These are phyloP conservation scores for Oxytorus armatus DNA, from an alignment of 2,888 invertebrate species.

Conservation along the genomic window DNA sequence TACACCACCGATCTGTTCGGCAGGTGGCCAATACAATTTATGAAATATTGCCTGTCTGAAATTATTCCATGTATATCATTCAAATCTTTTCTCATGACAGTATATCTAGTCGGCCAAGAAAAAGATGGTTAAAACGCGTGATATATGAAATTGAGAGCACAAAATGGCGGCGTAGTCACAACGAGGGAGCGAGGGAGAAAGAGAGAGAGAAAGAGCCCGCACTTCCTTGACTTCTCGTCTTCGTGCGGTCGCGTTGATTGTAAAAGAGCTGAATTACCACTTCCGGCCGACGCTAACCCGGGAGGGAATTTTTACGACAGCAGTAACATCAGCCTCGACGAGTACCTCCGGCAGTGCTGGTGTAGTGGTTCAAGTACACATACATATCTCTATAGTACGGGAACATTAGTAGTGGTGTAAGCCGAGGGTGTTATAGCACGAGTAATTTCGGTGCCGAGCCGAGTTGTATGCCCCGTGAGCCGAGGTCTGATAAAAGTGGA, in stretches of 20 bases:
- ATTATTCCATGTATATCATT: constrained; percentile 39
- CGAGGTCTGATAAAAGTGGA: constrained; percentile 65
- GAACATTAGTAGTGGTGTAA: constrained; percentile 32
- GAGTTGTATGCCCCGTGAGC: constrained; percentile 37
- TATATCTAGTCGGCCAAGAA: not conserved
- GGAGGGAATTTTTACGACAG: constrained; percentile 57
- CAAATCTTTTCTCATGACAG: constrained; percentile 10
- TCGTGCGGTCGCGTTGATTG: constrained; percentile 63
- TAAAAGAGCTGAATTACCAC: constrained; percentile 66
- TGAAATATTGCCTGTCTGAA: constrained; percentile 19
- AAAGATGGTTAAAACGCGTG: not conserved
- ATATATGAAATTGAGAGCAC: constrained; percentile 3
- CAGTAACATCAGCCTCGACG: constrained; percentile 49
- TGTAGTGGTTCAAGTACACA: constrained; percentile 17
- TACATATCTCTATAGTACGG: not conserved
- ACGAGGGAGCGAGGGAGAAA: not conserved
- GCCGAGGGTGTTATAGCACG: constrained; percentile 36
- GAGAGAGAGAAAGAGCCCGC: constrained; percentile 10
- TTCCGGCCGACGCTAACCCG: constrained; percentile 58
- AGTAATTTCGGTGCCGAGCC: constrained; percentile 61
- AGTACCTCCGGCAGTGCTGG: not conserved
- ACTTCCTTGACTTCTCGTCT: constrained; percentile 56
- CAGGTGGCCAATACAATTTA: constrained; percentile 66
- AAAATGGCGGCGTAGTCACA: constrained; percentile 8
- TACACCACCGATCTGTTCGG: constrained; percentile 40